A percentile compares a stretch with the other conserved stretches of the same genome.
Evolutionary conservation across 37 sponge, comb jelly and placozoan species (phyloP).

Genomic region (Cliona cf. orientalis): DNA sequence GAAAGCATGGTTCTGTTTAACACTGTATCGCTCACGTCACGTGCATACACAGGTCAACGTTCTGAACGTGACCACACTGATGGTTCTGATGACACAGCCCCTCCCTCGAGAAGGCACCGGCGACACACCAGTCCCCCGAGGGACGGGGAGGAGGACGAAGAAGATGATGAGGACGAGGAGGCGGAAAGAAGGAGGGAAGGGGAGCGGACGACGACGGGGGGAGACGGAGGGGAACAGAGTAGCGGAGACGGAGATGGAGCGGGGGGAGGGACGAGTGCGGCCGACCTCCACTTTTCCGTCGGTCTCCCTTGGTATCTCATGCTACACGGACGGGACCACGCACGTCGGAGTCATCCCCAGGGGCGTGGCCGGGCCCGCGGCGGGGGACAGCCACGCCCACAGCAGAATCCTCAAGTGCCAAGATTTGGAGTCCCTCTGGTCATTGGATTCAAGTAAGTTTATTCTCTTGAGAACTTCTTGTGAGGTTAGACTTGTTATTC

Average conservation of each 20-base stretch:
- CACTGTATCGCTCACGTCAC: too few relatives aligned
- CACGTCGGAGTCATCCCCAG: neutral
- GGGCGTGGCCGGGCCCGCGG: too few relatives aligned
- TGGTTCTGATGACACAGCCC: too few relatives aligned
- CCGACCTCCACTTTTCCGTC: neutral
- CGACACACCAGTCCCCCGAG: too few relatives aligned
- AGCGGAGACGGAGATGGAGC: too few relatives aligned
- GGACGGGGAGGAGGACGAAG: neutral
- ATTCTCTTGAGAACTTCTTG: neutral
- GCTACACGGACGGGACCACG: neutral
- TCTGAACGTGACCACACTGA: too few relatives aligned
- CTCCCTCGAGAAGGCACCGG: too few relatives aligned
- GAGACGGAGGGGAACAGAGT: neutral
- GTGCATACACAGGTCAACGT: too few relatives aligned
- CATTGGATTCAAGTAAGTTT: constrained; percentile 6
- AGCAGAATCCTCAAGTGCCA: constrained; percentile 11
- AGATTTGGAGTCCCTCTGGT: constrained; percentile 16
- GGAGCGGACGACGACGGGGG: neutral
- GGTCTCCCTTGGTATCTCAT: constrained; percentile 12
- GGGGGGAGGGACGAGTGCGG: neutral
- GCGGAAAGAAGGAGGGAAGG: constrained; percentile 16
- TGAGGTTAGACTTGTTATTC: neutral
- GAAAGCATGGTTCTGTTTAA: too few relatives aligned
- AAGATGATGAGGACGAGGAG: constrained; percentile 4
- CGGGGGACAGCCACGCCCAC: too few relatives aligned